These are phyloP conservation scores for Euura saliciscinereae DNA, from an alignment of 1,140 invertebrate genomes.

Conservation along the genomic window DNA sequence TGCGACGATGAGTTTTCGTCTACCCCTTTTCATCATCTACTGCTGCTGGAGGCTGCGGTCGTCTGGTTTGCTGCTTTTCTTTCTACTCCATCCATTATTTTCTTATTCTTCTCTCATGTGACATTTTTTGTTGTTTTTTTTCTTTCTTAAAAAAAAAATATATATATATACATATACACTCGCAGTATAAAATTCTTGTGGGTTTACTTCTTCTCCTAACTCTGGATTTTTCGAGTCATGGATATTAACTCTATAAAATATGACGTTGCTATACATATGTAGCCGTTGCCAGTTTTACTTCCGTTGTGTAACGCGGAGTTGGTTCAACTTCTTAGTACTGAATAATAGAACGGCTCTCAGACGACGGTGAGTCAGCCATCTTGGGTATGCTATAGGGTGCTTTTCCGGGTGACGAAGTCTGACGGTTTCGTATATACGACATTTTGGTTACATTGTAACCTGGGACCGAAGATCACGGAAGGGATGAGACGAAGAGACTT, in stretches of 20 bases:
- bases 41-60: too few relatives aligned
- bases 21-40: not conserved
- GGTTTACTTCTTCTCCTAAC: not conserved
- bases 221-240: not conserved
- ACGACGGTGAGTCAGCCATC: not conserved
- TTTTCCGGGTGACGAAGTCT: not conserved
- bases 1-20: not conserved
- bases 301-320: not conserved
- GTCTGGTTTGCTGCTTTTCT: not conserved
- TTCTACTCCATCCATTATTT: not conserved
- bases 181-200: too few relatives aligned
- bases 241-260: not conserved
- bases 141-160: not conserved
- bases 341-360: conserved; percentile 2
- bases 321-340: not conserved
- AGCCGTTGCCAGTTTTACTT: not conserved
- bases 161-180: too few relatives aligned
- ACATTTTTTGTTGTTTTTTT: not conserved
- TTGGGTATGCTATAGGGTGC: not conserved
- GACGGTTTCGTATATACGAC: not conserved
- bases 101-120: not conserved
- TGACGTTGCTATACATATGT: not conserved
- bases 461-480: not conserved
- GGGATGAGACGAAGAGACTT: not conserved
- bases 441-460: not conserved